Base-by-base conservation (phyloP, 1,140 invertebrate genomes). In the Temnothorax curvispinosus region DNA sequence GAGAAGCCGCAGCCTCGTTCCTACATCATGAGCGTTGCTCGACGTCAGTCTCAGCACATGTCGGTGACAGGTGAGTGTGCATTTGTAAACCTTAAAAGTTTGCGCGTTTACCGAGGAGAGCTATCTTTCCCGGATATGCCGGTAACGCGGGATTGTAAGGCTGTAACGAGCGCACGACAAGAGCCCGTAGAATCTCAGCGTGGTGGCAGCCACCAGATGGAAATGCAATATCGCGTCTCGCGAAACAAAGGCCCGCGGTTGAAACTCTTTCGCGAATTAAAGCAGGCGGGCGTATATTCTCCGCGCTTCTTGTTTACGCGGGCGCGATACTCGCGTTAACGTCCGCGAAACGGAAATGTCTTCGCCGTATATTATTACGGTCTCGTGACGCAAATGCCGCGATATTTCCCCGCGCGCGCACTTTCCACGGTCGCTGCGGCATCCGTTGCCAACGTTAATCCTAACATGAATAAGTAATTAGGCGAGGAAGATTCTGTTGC, bases 341-440 rank as follows among this genome's bases (percentile, higher is more conserved):
- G 62, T 69, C 60, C 47, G 15, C 69, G 71, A 62, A 27, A 86
- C n/a, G 81, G 35, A 56, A 88, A 78, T 44, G 74, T 47, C 69
- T 85, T 32, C 27, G 32, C 75, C 60, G 85, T 81, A 50, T 81
- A 89, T 88, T 86, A 89, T 88, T 88, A 89, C 82, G 74, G 32
- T 32, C 44, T 41, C 82, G 82, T 81, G 87, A 62, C 35, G 54
- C 44, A 87, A 85, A 88, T 87, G 82, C 47, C 35, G n/a, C 41
- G 67, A 47, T 74, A 74, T 74, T 74, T 44, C 5, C 41, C 76
- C 27, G 27, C 27, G 76, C 76, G 76, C 76, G 76, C 44, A 35
- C n/a, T 54, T 62, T 32, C n/a, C 62, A 8, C 77, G 7, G 54
- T 75, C 41, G 54, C 15, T 32, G 69, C 80, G 13, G 67, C n/a